Evolutionary conservation across 1,140 invertebrate genomes (phyloP), one percentile per base, ranked within the genome.

Genomic region (Drosophila cardini): DNA sequence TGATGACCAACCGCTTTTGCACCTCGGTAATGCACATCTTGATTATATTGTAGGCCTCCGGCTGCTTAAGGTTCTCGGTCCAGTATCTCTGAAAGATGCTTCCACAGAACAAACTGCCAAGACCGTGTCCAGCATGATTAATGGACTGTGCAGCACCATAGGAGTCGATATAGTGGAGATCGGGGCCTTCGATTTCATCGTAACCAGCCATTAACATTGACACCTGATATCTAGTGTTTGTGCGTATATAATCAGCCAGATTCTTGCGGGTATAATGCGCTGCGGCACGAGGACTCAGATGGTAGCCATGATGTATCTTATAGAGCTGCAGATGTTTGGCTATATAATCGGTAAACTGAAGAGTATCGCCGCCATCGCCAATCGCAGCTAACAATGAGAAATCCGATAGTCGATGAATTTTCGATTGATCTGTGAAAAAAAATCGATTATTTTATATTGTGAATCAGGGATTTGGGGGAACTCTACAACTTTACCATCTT

Each of bases 281-380:
- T 10, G 98, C 97, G 13, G 98, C 96, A 76, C 95, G 94, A 2
- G 98, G 97, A 11, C 97, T 97, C 40, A 99, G 91, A 91, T 99
- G 98, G 93, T 99, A 99, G 1, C 97, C 98, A 93, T 99, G 98
- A 76, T 97, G 94, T 96, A 99, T 99, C 94, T 99, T 99, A 91
- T 99, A 99, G 1, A 99, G 93, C 76, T 99, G 97, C 87, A 99
- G 96, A 92, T 99, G 99, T 93, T 99, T 99, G 0, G 96, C 95
- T 81, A 99, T 99, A 91, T 98, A 99, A 90, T 99, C 98, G n/a
- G 98, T 97, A 94, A 99, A 99, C 92, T 99, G 98, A 11, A 95
- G 96, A 1, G 98, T 97, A 92, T 99, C 99, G 4, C 98, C 99
- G n/a, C 96, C 93, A 92, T 99, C 98, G 50, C 99, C 99, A 83